Evolutionary conservation across 2,113 vertebrate genomes (phyloP), one percentile per base, ranked within the genome.

Genomic region (Toxostoma redivivum): DNA sequence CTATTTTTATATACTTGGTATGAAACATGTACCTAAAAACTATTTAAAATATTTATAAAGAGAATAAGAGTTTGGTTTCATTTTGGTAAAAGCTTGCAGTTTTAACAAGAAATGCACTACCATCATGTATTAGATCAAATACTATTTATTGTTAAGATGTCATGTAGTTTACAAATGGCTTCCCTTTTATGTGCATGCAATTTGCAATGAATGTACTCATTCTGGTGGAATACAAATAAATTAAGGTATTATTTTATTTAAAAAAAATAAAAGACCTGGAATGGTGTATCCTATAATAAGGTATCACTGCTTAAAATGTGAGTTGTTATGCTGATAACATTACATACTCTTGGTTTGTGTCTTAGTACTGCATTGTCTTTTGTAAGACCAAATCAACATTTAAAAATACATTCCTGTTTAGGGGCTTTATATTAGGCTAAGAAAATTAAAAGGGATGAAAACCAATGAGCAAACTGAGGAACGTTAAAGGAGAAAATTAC

Each of bases 1-100:
- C 97, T 98, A 98, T 98, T 98, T 98, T 98, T 98, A 97, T 98
- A 98, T 97, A 96, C 97, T 98, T 98, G 97, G 84, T 98, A 98
- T 98, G 97, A 98, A 98, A 98, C 83, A 97, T 84, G 95, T 97
- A 98, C 97, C 98, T 98, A 11, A 97, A 98, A 96, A 96, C 60
- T 97, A 98, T 97, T 98, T 97, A 95, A 98, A 97, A 86, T 98
- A 98, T 98, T 98, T 98, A 98, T 98, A 98, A 98, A 85, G 83
- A 97, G 88, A 97, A 87, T 88, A 97, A 97, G 93, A 97, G 92
- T 96, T 96, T 96, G 96, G 96, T 97, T 98, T 97, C 97, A 83
- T 97, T 98, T 98, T 97, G 95, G 97, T 97, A 96, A 98, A 96
- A 94, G 98, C 98, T 98, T 98, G 98, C 97, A 37, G 74, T 98